Evolutionary conservation across 2,888 invertebrate species (phyloP).

Genomic region (Gastracanthus pulcherrimus): DNA sequence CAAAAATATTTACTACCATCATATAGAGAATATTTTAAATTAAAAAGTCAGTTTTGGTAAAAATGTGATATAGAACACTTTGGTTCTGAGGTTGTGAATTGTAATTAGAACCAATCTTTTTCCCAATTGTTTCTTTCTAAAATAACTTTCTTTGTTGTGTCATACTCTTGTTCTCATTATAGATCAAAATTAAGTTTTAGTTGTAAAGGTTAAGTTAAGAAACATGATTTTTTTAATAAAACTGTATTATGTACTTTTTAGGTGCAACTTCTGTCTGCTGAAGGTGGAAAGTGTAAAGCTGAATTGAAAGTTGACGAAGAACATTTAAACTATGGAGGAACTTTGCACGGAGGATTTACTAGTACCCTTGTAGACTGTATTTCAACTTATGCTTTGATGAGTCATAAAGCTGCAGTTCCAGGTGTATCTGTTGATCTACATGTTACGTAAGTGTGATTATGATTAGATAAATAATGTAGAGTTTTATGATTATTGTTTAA

Average conservation of each 20-base stretch:
- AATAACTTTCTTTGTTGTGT: no score
- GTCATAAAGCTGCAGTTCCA: constrained; percentile 81
- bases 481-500: neutral
- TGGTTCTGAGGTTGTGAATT: no score
- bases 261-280: constrained; percentile 80
- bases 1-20: no score
- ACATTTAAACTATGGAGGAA: constrained; percentile 86
- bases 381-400: constrained; percentile 88
- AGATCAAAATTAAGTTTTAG: no score
- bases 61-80: no score
- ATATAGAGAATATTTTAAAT: no score
- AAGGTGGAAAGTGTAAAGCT: constrained; percentile 86
- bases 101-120: no score
- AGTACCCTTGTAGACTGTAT: constrained; percentile 88
- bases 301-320: constrained; percentile 87
- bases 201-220: neutral
- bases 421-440: constrained; percentile 92
- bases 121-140: no score
- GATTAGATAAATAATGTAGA: constrained; percentile 5
- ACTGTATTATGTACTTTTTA: constrained; percentile 59
- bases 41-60: no score
- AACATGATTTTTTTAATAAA: neutral
- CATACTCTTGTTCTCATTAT: no score
- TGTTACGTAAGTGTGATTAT: constrained; percentile 82
- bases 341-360: constrained; percentile 92